Evolutionary conservation across 2,113 vertebrate species (phyloP), one percentile per base, ranked within the genome.

Genomic region (Asarcornis scutulata): DNA sequence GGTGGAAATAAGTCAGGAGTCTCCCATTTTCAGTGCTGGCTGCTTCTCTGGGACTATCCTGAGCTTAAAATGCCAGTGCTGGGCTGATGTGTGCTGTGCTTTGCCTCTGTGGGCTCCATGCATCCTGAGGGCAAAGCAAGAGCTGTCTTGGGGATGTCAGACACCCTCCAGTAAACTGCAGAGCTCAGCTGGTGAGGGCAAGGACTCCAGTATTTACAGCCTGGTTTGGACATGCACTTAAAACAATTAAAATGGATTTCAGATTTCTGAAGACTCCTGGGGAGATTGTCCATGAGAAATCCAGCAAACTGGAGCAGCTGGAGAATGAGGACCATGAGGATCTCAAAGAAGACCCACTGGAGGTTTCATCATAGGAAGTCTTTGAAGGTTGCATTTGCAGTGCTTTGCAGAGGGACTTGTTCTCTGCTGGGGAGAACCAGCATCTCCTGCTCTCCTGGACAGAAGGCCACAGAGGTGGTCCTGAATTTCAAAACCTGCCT

Each of bases 211-310:
- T 17, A 10, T 44, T 86, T 53, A 9, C 23, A 81, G 23, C 68
- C 42, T 48, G 60, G 2, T 23, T 74, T 75, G 77, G 36, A 38
- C 0, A 1, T 40, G 15, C 11, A 23, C 17, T 53, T 58, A n/a
- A 85, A 94, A 13, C 32, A 23, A 25, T 17, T 31, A 14, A 58
- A 74, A 63, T 1, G 0, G 27, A 29, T 86, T 86, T 22, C 89
- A 99, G 99, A 79, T 99, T 99, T 97, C 96, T 99, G 80, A 99
- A 99, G 97, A 98, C 96, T 7, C 99, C 99, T 3, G 97, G 97
- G 44, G 98, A 98, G 87, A 97, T 96, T 71, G 80, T 83, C 75
- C 98, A 95, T 58, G 96, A 95, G 69, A 97, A 97, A 75, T 60
- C 83, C 18, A 98, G 97, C 36, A 85, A 89, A 20, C 79, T 96